phyloP scores from a whole-genome alignment of 2,113 vertebrate genomes.

The Mustelus asterias region DNA sequence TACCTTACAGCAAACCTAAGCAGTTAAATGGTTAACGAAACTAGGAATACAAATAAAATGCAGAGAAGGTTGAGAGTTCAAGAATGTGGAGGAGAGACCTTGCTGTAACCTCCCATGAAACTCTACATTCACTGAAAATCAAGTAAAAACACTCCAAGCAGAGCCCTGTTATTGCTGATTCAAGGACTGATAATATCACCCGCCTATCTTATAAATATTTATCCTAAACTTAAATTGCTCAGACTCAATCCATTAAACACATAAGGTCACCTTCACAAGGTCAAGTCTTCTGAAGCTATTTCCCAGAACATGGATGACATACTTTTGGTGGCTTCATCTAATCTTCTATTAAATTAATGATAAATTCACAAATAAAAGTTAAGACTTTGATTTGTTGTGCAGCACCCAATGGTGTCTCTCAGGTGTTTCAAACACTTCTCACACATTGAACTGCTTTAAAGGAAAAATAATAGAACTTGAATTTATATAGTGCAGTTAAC shows the following conservation, averaged over 20 bases:
- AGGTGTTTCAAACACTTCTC: background rate
- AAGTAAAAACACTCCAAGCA: background rate
- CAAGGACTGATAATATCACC: constrained; percentile 6
- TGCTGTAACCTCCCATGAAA: background rate
- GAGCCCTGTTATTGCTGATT: background rate
- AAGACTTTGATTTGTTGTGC: background rate
- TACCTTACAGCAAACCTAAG: background rate
- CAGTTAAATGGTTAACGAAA: background rate
- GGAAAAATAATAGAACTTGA: background rate
- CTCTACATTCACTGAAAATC: background rate
- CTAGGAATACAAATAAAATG: background rate
- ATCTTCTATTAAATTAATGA: background rate
- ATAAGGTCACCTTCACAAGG: constrained; percentile 20
- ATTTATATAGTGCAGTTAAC: background rate
- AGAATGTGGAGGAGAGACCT: background rate
- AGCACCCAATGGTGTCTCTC: background rate
- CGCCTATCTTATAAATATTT: constrained; percentile 29
- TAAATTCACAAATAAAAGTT: background rate
- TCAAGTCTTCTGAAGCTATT: background rate
- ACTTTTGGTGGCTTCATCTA: background rate
- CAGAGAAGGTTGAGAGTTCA: constrained; percentile 11
- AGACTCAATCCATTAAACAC: background rate
- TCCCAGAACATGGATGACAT: background rate
- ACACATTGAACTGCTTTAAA: background rate
- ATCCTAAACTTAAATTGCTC: background rate